These are phyloP conservation scores for Stercorarius parasiticus DNA, from an alignment of 2,113 vertebrate species.

Conservation along the genomic window DNA sequence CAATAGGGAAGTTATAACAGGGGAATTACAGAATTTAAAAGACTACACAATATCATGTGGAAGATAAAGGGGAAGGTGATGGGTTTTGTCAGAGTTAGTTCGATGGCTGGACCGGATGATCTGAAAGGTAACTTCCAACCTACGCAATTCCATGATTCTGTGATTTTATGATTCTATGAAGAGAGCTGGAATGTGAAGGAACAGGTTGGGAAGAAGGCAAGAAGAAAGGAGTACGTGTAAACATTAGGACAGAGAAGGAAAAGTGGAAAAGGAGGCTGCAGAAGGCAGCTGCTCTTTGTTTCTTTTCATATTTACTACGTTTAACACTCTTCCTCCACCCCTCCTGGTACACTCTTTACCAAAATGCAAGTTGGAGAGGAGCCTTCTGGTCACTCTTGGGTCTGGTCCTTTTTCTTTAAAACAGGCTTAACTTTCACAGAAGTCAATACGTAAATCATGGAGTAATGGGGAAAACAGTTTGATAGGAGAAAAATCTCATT, in stretches of 20 bases:
- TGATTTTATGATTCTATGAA: neutral
- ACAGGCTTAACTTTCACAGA: neutral
- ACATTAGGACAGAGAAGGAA: neutral
- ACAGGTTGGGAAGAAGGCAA: neutral
- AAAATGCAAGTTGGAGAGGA: neutral
- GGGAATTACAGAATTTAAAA: neutral
- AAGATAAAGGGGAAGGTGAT: neutral
- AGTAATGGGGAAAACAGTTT: neutral
- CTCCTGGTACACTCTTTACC: fast-evolving
- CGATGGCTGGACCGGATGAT: too few species aligned
- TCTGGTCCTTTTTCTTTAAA: neutral
- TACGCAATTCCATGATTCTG: too few species aligned
- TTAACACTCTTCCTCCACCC: neutral
- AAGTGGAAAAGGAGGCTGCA: neutral
- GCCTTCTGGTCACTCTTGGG: neutral
- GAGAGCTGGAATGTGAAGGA: neutral
- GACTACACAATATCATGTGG: neutral
- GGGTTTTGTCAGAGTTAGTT: too few species aligned
- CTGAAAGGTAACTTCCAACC: too few species aligned
- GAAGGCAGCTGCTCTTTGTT: neutral
- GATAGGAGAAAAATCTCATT: neutral
- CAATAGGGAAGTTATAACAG: neutral
- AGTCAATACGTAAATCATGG: neutral
- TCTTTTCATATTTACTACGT: neutral
- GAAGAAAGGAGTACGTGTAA: neutral